Conservation (phyloP, 2,888 invertebrate species). For the Helleia helle region DNA sequence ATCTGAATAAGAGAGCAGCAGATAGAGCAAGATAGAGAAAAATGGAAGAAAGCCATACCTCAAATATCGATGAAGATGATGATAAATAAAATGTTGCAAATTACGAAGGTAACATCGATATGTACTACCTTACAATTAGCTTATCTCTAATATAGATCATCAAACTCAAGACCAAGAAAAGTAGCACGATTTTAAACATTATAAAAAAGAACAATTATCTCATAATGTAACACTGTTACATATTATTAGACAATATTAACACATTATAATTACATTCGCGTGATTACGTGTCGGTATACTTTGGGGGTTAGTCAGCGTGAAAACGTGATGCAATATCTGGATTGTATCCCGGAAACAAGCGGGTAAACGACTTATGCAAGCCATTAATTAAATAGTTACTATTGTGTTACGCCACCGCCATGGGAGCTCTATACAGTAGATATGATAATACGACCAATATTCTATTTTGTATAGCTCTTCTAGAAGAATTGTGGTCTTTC, state of each 20-base stretch:
- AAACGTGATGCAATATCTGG: conserved; percentile 26
- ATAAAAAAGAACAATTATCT: conserved; percentile 4
- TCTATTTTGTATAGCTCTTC: background rate
- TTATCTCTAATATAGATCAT: too few relatives aligned
- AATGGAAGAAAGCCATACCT: too few relatives aligned
- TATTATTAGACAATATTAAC: conserved; percentile 18
- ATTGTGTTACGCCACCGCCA: conserved; percentile 53
- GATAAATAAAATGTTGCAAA: too few relatives aligned
- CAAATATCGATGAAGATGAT: too few relatives aligned
- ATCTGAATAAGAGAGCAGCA: too few relatives aligned
- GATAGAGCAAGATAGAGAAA: too few relatives aligned
- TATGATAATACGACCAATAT: conserved; percentile 3
- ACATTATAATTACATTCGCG: conserved; percentile 22
- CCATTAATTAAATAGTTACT: conserved; percentile 59
- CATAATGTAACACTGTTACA: conserved; percentile 11
- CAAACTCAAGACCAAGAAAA: too few relatives aligned
- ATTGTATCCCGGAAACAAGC: conserved; percentile 55
- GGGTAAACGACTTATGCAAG: conserved; percentile 49
- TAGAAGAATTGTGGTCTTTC: too few relatives aligned
- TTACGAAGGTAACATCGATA: too few relatives aligned
- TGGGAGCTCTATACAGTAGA: conserved; percentile 35
- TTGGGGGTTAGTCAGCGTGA: conserved; percentile 23
- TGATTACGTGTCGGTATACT: conserved; percentile 24
- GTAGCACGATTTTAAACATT: too few relatives aligned
- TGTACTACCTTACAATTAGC: too few relatives aligned